These are phyloP conservation scores for Hyperoplus lanceolatus DNA, from an alignment of 2,797 vertebrate genomes.

Conservation along the genomic window DNA sequence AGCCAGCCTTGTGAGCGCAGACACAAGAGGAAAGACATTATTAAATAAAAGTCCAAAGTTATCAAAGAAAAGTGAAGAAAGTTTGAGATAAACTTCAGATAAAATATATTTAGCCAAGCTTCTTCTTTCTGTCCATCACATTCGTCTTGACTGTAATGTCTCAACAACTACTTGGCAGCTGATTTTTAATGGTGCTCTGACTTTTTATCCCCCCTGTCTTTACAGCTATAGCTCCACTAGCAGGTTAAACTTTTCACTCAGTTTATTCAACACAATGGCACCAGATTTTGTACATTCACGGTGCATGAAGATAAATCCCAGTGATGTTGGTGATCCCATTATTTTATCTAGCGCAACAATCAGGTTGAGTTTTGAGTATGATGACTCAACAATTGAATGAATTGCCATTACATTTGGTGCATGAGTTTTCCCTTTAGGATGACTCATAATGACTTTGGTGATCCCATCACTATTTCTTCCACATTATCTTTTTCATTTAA, in stretches of 20 bases:
- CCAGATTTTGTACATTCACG: not conserved
- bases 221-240: not conserved
- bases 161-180: not conserved
- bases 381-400: not conserved
- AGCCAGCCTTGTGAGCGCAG: slow-evolving; percentile 82
- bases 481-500: no score
- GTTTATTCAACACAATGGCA: no score
- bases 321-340: not conserved
- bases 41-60: no score
- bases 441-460: not conserved
- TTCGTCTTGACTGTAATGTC: not conserved
- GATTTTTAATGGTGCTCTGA: not conserved
- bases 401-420: not conserved
- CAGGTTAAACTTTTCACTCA: not conserved
- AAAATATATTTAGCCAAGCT: slow-evolving; percentile 2
- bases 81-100: no score
- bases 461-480: not conserved
- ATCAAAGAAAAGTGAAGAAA: no score
- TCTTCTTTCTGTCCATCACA: not conserved
- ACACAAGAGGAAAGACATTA: slow-evolving; percentile 17
- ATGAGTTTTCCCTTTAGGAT: not conserved
- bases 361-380: not conserved
- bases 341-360: not conserved
- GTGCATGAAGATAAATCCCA: not conserved
- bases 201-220: not conserved